Evolutionary conservation across 2,113 vertebrate species (phyloP).

Genomic region (Petrocephalus microphthalmus): DNA sequence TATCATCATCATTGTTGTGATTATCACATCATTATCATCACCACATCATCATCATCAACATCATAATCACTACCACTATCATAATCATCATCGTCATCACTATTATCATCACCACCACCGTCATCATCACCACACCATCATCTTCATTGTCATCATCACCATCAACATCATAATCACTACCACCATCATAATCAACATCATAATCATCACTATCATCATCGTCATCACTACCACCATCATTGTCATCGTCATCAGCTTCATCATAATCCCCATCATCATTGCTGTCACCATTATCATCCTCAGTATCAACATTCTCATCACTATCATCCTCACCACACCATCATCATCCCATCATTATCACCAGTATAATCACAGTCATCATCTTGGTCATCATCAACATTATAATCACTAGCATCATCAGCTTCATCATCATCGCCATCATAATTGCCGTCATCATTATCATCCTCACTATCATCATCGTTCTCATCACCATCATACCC

Average conservation of each 20-base stretch:
- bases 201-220: background rate
- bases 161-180: background rate
- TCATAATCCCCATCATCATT: background rate
- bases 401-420: too few species aligned
- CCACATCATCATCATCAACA: background rate
- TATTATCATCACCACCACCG: too few species aligned
- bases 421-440: background rate
- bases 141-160: background rate
- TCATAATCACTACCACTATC: background rate
- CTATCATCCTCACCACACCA: background rate
- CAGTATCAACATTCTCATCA: background rate
- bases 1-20: background rate
- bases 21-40: background rate
- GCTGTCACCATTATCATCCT: background rate
- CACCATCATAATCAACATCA: background rate
- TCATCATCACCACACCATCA: background rate
- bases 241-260: background rate
- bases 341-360: background rate
- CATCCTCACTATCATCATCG: background rate
- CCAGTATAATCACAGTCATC: background rate
- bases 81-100: background rate
- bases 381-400: background rate
- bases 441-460: background rate
- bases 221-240: too few species aligned
- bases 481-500: background rate